A percentile compares a stretch with the other conserved stretches of the same genome.
phyloP scores from a whole-genome alignment of 2,797 vertebrate genomes.

The Oreonectes daqikongensis region DNA sequence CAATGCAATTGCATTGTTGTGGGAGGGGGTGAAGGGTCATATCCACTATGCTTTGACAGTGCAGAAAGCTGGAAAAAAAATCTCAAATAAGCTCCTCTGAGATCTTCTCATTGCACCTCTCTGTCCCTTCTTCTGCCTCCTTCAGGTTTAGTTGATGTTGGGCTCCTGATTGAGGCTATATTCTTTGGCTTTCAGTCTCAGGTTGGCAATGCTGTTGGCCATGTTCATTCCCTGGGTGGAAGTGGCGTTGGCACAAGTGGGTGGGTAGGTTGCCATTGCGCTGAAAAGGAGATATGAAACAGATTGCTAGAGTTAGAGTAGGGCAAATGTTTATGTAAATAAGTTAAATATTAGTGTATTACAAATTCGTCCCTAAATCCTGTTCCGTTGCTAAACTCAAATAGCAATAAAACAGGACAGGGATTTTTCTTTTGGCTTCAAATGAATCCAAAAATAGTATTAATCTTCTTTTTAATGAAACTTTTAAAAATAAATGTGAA shows the following conservation, averaged over 20 bases:
- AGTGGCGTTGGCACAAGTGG: slow-evolving; percentile 92
- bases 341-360: slow-evolving; percentile 38
- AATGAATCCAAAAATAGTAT: slow-evolving; percentile 7
- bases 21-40: slow-evolving; percentile 31
- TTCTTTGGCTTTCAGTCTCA: slow-evolving; percentile 99
- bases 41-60: slow-evolving; percentile 40
- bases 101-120: slow-evolving; percentile 51
- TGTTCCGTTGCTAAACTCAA: not conserved
- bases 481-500: slow-evolving; percentile 33
- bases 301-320: slow-evolving; percentile 39
- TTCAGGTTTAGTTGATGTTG: slow-evolving; percentile 89
- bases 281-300: slow-evolving; percentile 72
- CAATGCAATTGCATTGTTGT: slow-evolving; percentile 43
- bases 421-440: not conserved
- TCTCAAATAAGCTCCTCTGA: slow-evolving; percentile 46
- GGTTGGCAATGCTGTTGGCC: slow-evolving; percentile 98
- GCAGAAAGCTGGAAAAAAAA: slow-evolving; percentile 36
- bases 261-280: slow-evolving; percentile 93
- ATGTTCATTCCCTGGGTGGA: slow-evolving; percentile 96
- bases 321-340: slow-evolving; percentile 5
- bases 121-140: slow-evolving; percentile 58
- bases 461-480: not conserved
- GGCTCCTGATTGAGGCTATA: slow-evolving; percentile 99
- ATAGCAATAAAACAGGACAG: not conserved
- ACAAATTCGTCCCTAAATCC: not conserved